Conservation (phyloP, 2,888 invertebrate species). For the Tenthredo scrophulariae region DNA sequence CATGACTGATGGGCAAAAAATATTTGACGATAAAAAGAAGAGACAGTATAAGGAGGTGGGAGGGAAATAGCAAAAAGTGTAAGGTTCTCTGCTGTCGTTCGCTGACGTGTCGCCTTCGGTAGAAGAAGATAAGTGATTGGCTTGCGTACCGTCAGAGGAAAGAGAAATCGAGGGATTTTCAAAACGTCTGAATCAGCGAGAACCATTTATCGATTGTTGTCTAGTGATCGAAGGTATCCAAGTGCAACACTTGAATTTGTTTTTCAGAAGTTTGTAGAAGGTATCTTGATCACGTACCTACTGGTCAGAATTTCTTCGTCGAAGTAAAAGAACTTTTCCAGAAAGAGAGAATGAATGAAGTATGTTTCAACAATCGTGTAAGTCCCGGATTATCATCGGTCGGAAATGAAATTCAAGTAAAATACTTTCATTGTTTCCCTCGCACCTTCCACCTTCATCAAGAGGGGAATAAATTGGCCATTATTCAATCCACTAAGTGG, state of each 20-base stretch:
- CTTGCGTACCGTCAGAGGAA: neutral
- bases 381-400: neutral
- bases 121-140: constrained; percentile 42
- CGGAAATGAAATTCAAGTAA: neutral
- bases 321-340: neutral
- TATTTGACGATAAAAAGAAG: neutral
- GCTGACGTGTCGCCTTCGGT: neutral
- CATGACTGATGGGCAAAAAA: constrained; percentile 46
- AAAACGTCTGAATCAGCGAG: neutral
- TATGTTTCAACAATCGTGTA: neutral
- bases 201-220: constrained; percentile 26
- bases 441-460: neutral
- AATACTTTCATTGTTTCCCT: neutral
- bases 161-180: constrained; percentile 15
- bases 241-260: neutral
- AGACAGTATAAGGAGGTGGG: neutral
- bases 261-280: neutral
- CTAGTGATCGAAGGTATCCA: neutral
- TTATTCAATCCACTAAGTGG: constrained; percentile 13
- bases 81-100: constrained; percentile 26
- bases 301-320: neutral
- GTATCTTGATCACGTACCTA: neutral
- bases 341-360: neutral
- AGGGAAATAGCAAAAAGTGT: constrained; percentile 12
- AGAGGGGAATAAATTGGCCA: constrained; percentile 17